Evolutionary conservation across 2,113 vertebrate species (phyloP).

Genomic region (Chitala chitala): DNA sequence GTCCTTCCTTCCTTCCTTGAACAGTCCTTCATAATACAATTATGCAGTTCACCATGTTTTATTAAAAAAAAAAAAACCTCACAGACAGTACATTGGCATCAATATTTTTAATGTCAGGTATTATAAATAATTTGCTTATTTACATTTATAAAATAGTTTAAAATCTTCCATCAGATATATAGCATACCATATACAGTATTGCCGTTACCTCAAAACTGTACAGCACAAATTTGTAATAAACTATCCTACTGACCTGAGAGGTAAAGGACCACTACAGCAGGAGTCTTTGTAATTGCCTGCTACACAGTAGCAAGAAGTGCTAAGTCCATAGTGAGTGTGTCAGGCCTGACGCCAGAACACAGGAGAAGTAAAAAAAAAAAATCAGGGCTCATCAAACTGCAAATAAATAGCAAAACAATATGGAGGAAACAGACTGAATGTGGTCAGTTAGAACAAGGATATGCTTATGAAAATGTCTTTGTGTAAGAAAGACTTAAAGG

Average conservation of each 20-base stretch:
- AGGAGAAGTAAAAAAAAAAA: constrained; percentile 24
- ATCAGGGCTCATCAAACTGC: neutral
- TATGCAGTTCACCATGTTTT: neutral
- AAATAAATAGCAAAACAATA: neutral
- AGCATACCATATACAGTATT: constrained; percentile 56
- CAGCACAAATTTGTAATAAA: constrained; percentile 66
- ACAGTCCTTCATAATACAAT: neutral
- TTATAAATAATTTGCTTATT: constrained; percentile 85
- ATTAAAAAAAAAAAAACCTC: constrained; percentile 17
- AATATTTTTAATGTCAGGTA: constrained; percentile 59
- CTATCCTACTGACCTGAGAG: constrained; percentile 57
- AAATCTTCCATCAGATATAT: constrained; percentile 46
- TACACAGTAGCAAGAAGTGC: constrained; percentile 83
- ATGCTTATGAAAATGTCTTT: neutral
- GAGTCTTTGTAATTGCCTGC: constrained; percentile 56
- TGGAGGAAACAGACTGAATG: neutral
- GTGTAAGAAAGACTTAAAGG: neutral
- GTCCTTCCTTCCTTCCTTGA: no score
- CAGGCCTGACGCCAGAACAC: neutral
- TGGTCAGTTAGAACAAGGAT: neutral
- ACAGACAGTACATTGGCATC: constrained; percentile 42
- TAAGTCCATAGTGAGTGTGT: constrained; percentile 20
- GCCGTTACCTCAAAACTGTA: constrained; percentile 67
- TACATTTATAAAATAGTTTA: constrained; percentile 86
- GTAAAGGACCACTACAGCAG: constrained; percentile 53